Conservation (phyloP, 2,113 vertebrate genomes). For the Bostrychus sinensis region DNA sequence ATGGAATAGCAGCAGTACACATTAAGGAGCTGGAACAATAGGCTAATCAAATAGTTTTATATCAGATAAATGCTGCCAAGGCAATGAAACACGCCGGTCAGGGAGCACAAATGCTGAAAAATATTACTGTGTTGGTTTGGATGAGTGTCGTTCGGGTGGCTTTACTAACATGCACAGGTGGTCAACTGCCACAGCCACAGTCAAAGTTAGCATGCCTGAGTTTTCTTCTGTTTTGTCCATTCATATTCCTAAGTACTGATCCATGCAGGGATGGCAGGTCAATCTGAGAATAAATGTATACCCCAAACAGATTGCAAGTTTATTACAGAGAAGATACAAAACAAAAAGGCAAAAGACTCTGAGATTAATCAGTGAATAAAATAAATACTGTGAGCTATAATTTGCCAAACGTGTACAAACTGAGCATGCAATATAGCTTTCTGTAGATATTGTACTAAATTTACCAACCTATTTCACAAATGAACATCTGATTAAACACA, state of each 20-base stretch:
- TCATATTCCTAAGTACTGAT: not conserved
- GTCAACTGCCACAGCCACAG: not conserved
- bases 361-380: no score
- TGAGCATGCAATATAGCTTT: no score
- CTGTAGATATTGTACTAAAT: no score
- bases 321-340: not conserved
- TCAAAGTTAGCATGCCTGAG: not conserved
- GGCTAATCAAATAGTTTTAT: constrained; percentile 11
- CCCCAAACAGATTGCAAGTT: not conserved
- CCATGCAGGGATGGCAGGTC: not conserved
- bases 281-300: not conserved
- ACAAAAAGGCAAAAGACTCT: no score
- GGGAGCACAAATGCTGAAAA: constrained; percentile 25
- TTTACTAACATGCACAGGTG: not conserved
- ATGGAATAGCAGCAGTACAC: constrained; percentile 11
- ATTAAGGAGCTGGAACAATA: constrained; percentile 21
- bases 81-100: not conserved
- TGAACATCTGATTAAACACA: no score
- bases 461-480: no score
- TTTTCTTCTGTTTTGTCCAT: not conserved
- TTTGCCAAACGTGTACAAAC: no score
- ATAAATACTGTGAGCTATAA: no score
- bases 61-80: constrained; percentile 1
- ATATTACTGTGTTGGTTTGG: not conserved
- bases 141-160: no score